Base-by-base conservation (phyloP, 2,113 vertebrate species). In the Amphilophus citrinellus region DNA sequence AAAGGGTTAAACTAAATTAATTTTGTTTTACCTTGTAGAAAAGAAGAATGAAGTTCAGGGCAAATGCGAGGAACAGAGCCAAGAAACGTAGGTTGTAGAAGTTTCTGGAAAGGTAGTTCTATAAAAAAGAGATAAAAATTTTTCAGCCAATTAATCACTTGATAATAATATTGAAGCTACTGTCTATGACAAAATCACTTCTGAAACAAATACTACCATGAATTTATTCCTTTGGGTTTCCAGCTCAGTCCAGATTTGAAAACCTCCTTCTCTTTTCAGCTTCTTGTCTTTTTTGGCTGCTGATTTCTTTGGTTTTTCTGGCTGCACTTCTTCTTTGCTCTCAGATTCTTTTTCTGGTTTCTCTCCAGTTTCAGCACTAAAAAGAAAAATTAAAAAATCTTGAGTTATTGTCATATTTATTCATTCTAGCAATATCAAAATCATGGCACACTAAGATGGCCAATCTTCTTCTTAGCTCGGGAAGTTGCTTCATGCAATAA, bases 51-150 rank as follows among this genome's bases (percentile, higher is more conserved):
- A 99, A 99, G 95, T 99, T 99, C 89, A 99, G 93, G 44, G 98
- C 98, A 61, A 99, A 99, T 2, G 98, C 97, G 32, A 99, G 89
- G 89, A 99, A 99, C 75, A 99, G 95, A 42, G 98, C 97, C 79
- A 99, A 93, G 92, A 97, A 98, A 0, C 98, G 95, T 76, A 99
- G 94, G 81, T 98, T 99, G 93, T 99, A 99, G 91, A 98, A 99
- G 93, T 99, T 99, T 79, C 98, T 96, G 7, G 97, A 98, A 50
- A 99, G 96, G 94, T 97, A 98, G 92, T 99, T 99, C 98, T 98
- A 57, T 60, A 80, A 50, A 73, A 87, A 42, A 83, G 27, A 82
- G 30, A 80, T 4, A 5, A 42, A 59, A 24, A 65, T 71, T n/a
- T 27, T 60, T 63, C 2, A 82, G 17, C 3, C 53, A 7, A 44